Evolutionary conservation across 2,888 invertebrate genomes (phyloP).

Genomic region (Amiota communis): DNA sequence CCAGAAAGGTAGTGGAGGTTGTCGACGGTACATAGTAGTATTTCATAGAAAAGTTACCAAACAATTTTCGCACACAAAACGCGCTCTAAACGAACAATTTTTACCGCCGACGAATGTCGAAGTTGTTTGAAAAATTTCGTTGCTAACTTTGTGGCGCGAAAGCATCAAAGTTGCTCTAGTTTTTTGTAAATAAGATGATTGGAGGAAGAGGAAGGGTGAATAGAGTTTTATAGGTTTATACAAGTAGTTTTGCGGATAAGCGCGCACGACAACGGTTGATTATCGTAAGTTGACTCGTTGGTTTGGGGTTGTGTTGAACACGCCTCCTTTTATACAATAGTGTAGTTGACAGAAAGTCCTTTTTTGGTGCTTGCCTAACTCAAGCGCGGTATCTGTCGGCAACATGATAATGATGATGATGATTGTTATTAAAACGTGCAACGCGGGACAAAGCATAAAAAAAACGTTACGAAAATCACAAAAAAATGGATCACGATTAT

Average conservation of each 20-base stretch:
- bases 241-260: slow-evolving; percentile 12
- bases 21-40: not conserved
- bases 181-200: not conserved
- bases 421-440: slow-evolving; percentile 13
- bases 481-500: not conserved
- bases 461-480: not conserved
- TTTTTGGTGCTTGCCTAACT: too few species aligned
- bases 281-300: not conserved
- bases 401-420: slow-evolving; percentile 8
- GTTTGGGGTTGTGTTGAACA: not conserved
- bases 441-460: not conserved
- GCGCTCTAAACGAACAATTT: slow-evolving; percentile 14
- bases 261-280: not conserved
- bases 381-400: slow-evolving; percentile 19
- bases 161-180: not conserved
- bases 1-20: too few species aligned
- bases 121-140: slow-evolving; percentile 17
- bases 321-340: not conserved
- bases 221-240: not conserved
- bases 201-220: not conserved
- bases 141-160: slow-evolving; percentile 25
- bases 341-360: not conserved
- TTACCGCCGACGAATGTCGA: not conserved
- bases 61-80: slow-evolving; percentile 17
- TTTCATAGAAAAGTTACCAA: slow-evolving; percentile 22